Conservation (phyloP, 2,113 vertebrate genomes). For the Harpagus bidentatus region DNA sequence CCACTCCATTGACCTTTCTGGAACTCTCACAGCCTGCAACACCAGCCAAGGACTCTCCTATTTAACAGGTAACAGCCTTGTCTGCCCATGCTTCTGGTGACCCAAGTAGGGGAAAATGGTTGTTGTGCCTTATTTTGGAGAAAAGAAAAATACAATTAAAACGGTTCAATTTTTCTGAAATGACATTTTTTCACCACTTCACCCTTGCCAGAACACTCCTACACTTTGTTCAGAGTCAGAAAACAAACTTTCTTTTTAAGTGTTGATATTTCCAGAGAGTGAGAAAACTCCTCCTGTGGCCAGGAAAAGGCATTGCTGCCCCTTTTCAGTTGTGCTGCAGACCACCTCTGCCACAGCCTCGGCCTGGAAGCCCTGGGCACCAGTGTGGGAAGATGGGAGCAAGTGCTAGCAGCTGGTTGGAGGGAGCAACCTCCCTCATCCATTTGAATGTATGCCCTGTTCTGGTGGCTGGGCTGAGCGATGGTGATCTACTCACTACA, state of each 20-base stretch:
- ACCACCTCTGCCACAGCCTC: background rate
- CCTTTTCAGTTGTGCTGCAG: background rate
- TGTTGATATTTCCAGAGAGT: background rate
- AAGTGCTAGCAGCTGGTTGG: background rate
- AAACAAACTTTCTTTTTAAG: background rate
- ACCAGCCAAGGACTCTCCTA: background rate
- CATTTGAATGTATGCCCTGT: background rate
- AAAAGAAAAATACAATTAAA: background rate
- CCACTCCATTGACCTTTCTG: background rate
- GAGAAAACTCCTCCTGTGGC: background rate
- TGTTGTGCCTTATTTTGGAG: background rate
- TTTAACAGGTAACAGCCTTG: background rate
- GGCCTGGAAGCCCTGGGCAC: background rate
- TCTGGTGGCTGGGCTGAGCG: background rate
- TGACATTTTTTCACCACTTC: background rate
- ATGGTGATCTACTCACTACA: background rate
- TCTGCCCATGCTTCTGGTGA: background rate
- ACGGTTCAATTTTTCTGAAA: background rate
- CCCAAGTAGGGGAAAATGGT: background rate
- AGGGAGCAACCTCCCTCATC: background rate
- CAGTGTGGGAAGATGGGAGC: background rate
- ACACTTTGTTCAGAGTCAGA: background rate
- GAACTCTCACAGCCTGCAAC: background rate
- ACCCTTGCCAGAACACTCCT: background rate
- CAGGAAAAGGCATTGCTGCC: background rate